Conservation (phyloP, 2,797 vertebrate species). For the Coracias cyanogaster region DNA sequence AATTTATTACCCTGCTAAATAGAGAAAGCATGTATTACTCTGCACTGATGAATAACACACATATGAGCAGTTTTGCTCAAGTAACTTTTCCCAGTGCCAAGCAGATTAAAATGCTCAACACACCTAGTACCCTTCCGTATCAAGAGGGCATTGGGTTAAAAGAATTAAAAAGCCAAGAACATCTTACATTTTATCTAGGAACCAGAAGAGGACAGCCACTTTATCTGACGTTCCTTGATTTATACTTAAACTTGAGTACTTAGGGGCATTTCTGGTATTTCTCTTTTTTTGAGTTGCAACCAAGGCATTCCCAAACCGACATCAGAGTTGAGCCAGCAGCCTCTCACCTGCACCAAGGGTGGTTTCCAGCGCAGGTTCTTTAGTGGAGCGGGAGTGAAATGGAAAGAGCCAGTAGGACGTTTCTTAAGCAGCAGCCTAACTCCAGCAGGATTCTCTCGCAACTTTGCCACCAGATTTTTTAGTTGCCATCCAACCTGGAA, state of each 20-base stretch:
- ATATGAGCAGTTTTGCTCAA: neutral
- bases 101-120: neutral
- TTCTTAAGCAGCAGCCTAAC: conserved; percentile 92
- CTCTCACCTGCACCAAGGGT: conserved; percentile 87
- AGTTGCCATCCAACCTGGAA: conserved; percentile 95
- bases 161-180: neutral
- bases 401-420: conserved; percentile 85
- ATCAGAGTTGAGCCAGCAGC: neutral
- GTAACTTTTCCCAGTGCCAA: neutral
- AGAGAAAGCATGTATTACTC: no score
- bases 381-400: conserved; percentile 88
- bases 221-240: neutral
- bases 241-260: neutral
- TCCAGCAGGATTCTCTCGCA: conserved; percentile 87
- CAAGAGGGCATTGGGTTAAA: neutral
- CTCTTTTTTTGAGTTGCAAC: neutral
- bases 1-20: neutral
- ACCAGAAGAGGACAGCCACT: neutral
- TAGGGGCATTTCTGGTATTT: neutral
- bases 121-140: neutral
- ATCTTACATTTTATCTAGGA: neutral
- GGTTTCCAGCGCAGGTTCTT: conserved; percentile 96
- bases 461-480: conserved; percentile 90
- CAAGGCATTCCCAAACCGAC: neutral
- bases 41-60: neutral